Conservation (phyloP, 2,888 invertebrate genomes). For the Habrosyne pyritoides region DNA sequence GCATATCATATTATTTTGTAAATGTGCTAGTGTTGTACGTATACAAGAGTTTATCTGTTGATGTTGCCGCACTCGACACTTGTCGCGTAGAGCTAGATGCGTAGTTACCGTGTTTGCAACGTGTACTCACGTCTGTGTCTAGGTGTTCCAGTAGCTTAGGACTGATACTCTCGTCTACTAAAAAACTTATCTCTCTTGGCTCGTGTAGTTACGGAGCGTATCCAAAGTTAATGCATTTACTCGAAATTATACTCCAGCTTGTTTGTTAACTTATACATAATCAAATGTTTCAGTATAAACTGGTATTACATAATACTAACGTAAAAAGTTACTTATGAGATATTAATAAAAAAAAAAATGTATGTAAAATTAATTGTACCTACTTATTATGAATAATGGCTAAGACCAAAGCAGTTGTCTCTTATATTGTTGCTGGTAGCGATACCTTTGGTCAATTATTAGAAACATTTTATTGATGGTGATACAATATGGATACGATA, state of each 20-base stretch:
- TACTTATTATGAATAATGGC: constrained; percentile 62
- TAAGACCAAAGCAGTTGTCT: constrained; percentile 76
- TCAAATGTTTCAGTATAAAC: constrained; percentile 52
- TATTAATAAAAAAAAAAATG: constrained; percentile 47
- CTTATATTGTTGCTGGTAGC: constrained; percentile 74
- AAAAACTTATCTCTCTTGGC: constrained; percentile 49
- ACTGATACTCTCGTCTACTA: constrained; percentile 37
- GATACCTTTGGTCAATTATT: constrained; percentile 83
- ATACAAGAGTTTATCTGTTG: constrained; percentile 50
- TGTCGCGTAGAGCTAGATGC: constrained; percentile 70
- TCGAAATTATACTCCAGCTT: constrained; percentile 62
- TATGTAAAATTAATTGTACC: constrained; percentile 68
- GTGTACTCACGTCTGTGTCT: constrained; percentile 67
- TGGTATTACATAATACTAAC: constrained; percentile 46
- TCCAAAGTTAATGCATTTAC: constrained; percentile 62
- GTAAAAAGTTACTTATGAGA: constrained; percentile 49
- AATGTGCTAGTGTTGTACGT: constrained; percentile 58
- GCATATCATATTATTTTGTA: constrained; percentile 76
- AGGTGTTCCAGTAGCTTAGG: constrained; percentile 73
- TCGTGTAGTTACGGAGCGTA: constrained; percentile 53
- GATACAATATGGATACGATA: constrained; percentile 60
- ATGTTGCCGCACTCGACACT: constrained; percentile 66
- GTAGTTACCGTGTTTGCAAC: constrained; percentile 61
- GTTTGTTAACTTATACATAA: constrained; percentile 58
- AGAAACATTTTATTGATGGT: constrained; percentile 71